These are phyloP conservation scores for Xyrichtys novacula DNA, from an alignment of 2,797 vertebrate genomes.

Conservation along the genomic window DNA sequence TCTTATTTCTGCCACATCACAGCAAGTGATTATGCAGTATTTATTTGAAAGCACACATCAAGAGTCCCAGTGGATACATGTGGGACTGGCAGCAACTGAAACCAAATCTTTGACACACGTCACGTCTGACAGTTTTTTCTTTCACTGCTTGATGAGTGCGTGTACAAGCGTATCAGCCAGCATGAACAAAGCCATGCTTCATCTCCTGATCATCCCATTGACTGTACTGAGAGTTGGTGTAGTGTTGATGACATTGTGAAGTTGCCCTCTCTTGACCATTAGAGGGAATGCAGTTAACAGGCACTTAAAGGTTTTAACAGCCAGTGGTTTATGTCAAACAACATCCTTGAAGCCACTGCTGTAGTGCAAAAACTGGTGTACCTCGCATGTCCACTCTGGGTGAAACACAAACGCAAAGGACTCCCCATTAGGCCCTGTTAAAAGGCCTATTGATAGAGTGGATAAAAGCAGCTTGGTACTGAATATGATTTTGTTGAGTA, in stretches of 20 bases:
- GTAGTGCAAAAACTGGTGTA: too few species aligned
- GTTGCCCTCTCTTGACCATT: neutral
- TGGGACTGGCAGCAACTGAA: conserved; percentile 35
- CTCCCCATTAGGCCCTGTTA: too few species aligned
- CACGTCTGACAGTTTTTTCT: conserved; percentile 12
- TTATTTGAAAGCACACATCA: conserved; percentile 41
- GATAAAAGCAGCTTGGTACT: too few species aligned
- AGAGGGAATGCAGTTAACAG: too few species aligned
- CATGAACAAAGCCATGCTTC: conserved; percentile 37
- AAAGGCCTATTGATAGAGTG: too few species aligned
- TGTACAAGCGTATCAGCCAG: conserved; percentile 15
- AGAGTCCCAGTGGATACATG: conserved; percentile 36
- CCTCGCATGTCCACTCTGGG: too few species aligned
- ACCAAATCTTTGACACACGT: conserved; percentile 25
- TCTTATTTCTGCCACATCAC: conserved; percentile 32
- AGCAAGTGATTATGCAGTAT: conserved; percentile 25
- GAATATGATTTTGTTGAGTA: too few species aligned
- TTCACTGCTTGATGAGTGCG: conserved; percentile 12
- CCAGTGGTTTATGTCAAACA: neutral
- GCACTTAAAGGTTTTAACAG: neutral
- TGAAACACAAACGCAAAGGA: too few species aligned
- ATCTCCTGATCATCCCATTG: conserved; percentile 5
- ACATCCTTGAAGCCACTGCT: too few species aligned
- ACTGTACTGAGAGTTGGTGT: neutral
- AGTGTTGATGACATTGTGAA: neutral